Evolutionary conservation across 1,140 invertebrate species (phyloP), one percentile per base, ranked within the genome.

Genomic region (Notospermus geniculatus): DNA sequence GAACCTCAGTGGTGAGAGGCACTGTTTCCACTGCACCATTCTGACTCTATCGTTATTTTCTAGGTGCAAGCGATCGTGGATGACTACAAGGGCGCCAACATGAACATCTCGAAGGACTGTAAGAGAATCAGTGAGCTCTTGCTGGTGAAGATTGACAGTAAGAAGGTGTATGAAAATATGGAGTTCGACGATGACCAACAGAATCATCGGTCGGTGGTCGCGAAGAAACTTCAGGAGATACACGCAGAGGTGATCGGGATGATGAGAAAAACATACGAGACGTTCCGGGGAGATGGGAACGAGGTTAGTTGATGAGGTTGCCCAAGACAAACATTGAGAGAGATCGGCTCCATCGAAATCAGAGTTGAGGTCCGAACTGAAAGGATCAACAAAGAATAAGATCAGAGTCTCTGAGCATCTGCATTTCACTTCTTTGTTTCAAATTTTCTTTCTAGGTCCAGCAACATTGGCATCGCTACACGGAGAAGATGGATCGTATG

Each of bases 21-120:
- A n/a, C n/a, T n/a, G n/a, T n/a, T n/a, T n/a, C n/a, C n/a, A n/a
- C n/a, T n/a, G n/a, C n/a, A n/a, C n/a, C n/a, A n/a, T n/a, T n/a
- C n/a, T n/a, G n/a, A n/a, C n/a, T n/a, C n/a, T n/a, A n/a, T n/a
- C n/a, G n/a, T n/a, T n/a, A n/a, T n/a, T n/a, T n/a, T 59, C 54
- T 55, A 74, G 59, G 45, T 79, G 9, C 87, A 89, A 82, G 83
- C 87, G 45, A 88, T 90, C 63, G 81, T 93, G 0, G 87, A 90
- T 58, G 86, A 88, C 23, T 93, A 92, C 72, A 94, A 94, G 81
- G 67, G 83, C 30, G 88, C 87, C 55, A 92, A 92, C 78, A 72
- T 86, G 13, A 84, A 89, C 71, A 88, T 93, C 63, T 84, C 88
- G 0, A 85, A 84, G 69, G 84, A 89, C 59, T 91, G 89, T 81